Evolutionary conservation across 2,888 invertebrate genomes (phyloP).

Genomic region (Pseudococcus jackbeardsleyi): DNA sequence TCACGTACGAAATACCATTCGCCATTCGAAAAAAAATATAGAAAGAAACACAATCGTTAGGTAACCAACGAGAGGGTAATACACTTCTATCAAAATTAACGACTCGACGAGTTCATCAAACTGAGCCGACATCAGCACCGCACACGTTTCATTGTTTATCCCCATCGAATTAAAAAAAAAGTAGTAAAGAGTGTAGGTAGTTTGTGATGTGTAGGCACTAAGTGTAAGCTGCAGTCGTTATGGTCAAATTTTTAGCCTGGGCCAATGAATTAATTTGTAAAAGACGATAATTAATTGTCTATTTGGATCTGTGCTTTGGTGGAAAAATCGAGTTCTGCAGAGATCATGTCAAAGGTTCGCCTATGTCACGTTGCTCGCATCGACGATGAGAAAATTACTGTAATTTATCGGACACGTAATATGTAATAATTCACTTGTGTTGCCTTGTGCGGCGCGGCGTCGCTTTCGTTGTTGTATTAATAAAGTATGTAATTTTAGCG

Average conservation of each 20-base stretch:
- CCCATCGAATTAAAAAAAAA: background rate
- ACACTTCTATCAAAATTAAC: conserved; percentile 28
- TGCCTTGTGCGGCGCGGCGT: background rate
- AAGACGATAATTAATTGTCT: too few species aligned
- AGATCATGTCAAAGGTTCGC: too few species aligned
- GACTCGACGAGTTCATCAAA: conserved; percentile 41
- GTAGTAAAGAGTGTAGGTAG: background rate
- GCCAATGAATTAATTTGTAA: too few species aligned
- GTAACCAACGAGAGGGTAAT: background rate
- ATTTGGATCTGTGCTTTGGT: too few species aligned
- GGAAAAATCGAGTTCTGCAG: too few species aligned
- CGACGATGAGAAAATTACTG: too few species aligned
- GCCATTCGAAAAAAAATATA: background rate
- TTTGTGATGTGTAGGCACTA: background rate
- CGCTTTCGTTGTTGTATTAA: background rate
- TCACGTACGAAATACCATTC: conserved; percentile 1
- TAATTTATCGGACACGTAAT: background rate
- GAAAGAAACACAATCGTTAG: conserved; percentile 1
- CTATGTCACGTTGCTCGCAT: too few species aligned
- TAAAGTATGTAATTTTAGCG: background rate
- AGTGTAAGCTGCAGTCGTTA: background rate
- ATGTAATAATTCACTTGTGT: background rate
- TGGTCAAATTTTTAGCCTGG: too few species aligned
- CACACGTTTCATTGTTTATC: conserved; percentile 27
- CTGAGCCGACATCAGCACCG: background rate